phyloP scores from a whole-genome alignment of 2,888 invertebrate genomes.

The Orthosia gothica region DNA sequence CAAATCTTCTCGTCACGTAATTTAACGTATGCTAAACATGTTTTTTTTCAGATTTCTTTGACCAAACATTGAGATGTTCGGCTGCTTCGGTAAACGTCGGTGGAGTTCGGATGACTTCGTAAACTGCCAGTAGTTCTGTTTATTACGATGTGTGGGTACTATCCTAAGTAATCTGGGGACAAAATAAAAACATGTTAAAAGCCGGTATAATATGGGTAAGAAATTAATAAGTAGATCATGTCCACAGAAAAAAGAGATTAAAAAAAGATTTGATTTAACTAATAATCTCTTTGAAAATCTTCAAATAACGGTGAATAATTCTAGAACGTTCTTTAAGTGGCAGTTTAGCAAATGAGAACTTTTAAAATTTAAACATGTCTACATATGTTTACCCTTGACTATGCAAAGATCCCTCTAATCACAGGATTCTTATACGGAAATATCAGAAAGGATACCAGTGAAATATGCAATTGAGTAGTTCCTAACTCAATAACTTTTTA shows the following conservation, averaged over 20 bases:
- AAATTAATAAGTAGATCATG: not conserved
- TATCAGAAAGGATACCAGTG: no score
- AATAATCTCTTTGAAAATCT: no score
- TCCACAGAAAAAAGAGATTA: no score
- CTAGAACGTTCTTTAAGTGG: not conserved
- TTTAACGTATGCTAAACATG: constrained; percentile 22
- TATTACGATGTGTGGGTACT: constrained; percentile 65
- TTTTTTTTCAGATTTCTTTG: not conserved
- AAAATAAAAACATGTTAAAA: constrained; percentile 29
- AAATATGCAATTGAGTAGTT: no score
- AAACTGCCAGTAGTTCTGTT: constrained; percentile 22
- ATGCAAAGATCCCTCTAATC: not conserved
- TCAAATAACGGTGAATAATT: not conserved
- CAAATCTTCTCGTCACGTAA: not conserved
- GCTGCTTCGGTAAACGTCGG: constrained; percentile 34
- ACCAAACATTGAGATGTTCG: not conserved
- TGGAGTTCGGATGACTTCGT: constrained; percentile 38
- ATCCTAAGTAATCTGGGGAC: constrained; percentile 69
- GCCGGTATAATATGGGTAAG: not conserved
- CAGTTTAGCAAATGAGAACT: not conserved
- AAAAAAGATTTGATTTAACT: no score
- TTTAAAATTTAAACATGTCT: not conserved
- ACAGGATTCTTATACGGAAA: no score
- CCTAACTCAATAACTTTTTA: no score
- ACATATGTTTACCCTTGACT: not conserved